Percentiles rank a stretch among this genome's conserved stretches.
Conservation (phyloP, 2,888 invertebrate genomes). For the Caenorhabditis japonica region DNA sequence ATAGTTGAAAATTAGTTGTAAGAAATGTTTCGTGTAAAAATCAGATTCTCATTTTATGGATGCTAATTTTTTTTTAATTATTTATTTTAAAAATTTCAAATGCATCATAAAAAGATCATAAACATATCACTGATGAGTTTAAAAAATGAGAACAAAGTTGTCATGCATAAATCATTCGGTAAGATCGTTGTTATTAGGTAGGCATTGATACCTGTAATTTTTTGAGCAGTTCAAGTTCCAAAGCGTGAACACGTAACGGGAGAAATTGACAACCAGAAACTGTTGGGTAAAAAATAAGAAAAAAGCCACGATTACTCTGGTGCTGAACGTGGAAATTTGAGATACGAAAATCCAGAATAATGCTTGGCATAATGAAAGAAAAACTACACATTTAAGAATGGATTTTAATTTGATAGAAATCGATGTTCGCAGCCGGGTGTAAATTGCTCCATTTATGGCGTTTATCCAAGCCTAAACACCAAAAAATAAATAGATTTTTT, state of each 20-base stretch:
- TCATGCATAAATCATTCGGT: slow-evolving; percentile 21
- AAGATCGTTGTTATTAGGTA: slow-evolving; percentile 11
- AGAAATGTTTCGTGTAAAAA: too few relatives aligned
- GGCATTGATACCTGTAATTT: slow-evolving; percentile 25
- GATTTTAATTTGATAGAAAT: background rate
- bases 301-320: slow-evolving; percentile 18
- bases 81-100: too few relatives aligned
- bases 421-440: slow-evolving; percentile 16
- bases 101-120: too few relatives aligned
- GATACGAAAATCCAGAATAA: slow-evolving; percentile 27
- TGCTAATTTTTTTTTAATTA: too few relatives aligned
- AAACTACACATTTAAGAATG: slow-evolving; percentile 5
- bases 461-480: slow-evolving; percentile 31
- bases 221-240: slow-evolving; percentile 13
- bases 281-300: slow-evolving; percentile 37
- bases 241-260: slow-evolving; percentile 11
- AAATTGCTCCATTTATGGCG: slow-evolving; percentile 18
- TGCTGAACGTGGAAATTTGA: slow-evolving; percentile 28
- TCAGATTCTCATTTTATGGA: too few relatives aligned
- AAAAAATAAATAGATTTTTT: background rate
- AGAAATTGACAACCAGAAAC: slow-evolving; percentile 16
- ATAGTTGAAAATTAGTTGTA: too few relatives aligned
- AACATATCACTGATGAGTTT: too few relatives aligned
- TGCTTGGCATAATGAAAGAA: slow-evolving; percentile 9
- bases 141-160: too few relatives aligned